Base-by-base conservation (phyloP, 1,140 invertebrate genomes). In the Brachionus asplanchnoidis region DNA sequence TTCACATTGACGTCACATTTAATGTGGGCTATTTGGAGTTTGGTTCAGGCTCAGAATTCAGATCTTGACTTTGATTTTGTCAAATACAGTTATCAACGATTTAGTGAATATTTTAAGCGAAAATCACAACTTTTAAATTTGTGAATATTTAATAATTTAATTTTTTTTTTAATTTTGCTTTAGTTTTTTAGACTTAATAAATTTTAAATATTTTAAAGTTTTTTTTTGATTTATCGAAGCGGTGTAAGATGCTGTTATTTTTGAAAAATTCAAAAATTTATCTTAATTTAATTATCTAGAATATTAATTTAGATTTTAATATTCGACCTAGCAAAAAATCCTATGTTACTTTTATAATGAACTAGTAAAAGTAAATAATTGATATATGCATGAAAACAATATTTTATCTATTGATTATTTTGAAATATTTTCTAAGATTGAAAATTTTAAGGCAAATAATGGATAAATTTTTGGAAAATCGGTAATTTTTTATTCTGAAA, bases 41-140 rank as follows among this genome's bases (percentile, higher is more conserved):
- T 98, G 1, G 93, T 97, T 66, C 97, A 98, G 90, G 93, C 94
- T 9, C 92, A 95, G 88, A 92, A 95, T 91, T 98, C 97, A 0
- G 92, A 90, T 68, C 96, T 99, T 87, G 93, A 97, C 87, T 99
- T 98, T 89, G 95, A 98, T 91, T 99, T 95, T 91, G 84, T 85
- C 82, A 88, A 87, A 9, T 89, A 88, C 86, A 86, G 86, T 14
- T 86, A 86, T 44, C 85, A 86, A 3, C 78, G 88, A 68, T 80
- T 89, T 32, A 86, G 85, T 79, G 88, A 88, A 86, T 89, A 89
- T 86, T 88, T 87, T 83, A 78, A 82, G 68, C 84, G 86, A n/a
- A 88, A 88, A 84, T 85, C 53, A 42, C 36, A 82, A 32, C 20
- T 82, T 50, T 77, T 50, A 77, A 77, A 77, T 77, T 50, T 40